A percentile compares a stretch with the other conserved stretches of the same genome.
Conservation (phyloP, 2,113 vertebrate genomes). For the Cheirogaleus medius region DNA sequence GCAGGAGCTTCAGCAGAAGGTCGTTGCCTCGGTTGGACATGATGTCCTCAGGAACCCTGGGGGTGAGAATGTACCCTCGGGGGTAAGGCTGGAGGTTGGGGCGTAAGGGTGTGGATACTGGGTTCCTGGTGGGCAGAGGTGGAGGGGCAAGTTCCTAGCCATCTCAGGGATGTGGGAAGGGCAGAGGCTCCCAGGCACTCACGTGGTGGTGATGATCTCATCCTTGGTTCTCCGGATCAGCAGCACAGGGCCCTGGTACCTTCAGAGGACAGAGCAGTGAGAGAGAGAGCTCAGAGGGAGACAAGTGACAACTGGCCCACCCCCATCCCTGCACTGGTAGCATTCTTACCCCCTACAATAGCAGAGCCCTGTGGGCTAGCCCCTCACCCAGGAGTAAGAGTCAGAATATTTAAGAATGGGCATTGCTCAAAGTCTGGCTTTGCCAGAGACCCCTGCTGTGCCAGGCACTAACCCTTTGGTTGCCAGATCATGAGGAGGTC, state of each 20-base stretch:
- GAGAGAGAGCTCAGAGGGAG: background rate
- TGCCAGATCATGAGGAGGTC: background rate
- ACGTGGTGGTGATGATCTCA: slow-evolving; percentile 96
- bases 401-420: background rate
- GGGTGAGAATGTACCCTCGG: background rate
- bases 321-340: background rate
- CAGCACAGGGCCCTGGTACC: slow-evolving; percentile 93
- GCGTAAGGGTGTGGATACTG: background rate
- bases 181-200: slow-evolving; percentile 68
- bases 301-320: background rate
- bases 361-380: background rate
- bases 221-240: slow-evolving; percentile 94
- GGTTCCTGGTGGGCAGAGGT: background rate
- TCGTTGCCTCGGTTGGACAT: slow-evolving; percentile 94
- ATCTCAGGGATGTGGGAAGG: too few species aligned
- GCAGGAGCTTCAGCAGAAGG: slow-evolving; percentile 90
- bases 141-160: background rate
- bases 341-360: background rate
- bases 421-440: background rate
- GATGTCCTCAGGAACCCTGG: slow-evolving; percentile 91
- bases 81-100: background rate
- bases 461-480: background rate
- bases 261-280: slow-evolving; percentile 62
- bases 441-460: background rate
- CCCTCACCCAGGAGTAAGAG: background rate